Base-by-base conservation (phyloP, 2,113 vertebrate genomes). In the Colossoma macropomum region DNA sequence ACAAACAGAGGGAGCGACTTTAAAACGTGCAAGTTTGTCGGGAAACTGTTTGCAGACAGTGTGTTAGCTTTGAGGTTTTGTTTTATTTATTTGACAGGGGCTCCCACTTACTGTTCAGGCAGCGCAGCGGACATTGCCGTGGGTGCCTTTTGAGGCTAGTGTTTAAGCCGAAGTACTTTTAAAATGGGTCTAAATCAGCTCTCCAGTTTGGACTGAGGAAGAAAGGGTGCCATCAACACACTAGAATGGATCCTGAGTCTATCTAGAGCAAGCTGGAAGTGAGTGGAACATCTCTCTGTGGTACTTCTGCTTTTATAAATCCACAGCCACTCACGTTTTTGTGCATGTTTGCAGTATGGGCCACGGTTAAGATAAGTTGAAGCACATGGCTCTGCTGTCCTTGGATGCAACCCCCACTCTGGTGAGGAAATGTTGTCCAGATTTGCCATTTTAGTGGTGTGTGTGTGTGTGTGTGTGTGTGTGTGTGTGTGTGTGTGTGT, bases 31-130 rank as follows among this genome's bases (percentile, higher is more conserved):
- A 21, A 23, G 16, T 79, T 54, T 83, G 21, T 2, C 12, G 7
- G 3, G 52, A 78, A 80, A 48, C 34, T 62, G 72, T 71, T 79
- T 8, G 15, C 75, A 82, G 79, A 34, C 60, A 48, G 1, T 25
- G 28, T 70, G 76, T 78, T 59, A 15, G 52, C 86, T 76, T 48
- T 66, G 81, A 62, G 84, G 34, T 75, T 72, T 66, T 63, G 74
- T 76, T 87, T 79, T 83, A 81, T 86, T 72, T 68, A 77, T 82
- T 80, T 70, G 60, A 79, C 66, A 81, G 27, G 50, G 68, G 50
- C 62, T 69, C 15, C 68, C 56, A 56, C 79, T 86, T 66, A 50
- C 9, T 9, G 65, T 32, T 59, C 50, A 28, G 38, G 54, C 52
- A 0, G 45, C 45, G 50, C 34, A 19, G 41, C 23, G 32, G 54